Conservation (phyloP, 2,888 invertebrate genomes). For the Dryocosmus kuriphilus region DNA sequence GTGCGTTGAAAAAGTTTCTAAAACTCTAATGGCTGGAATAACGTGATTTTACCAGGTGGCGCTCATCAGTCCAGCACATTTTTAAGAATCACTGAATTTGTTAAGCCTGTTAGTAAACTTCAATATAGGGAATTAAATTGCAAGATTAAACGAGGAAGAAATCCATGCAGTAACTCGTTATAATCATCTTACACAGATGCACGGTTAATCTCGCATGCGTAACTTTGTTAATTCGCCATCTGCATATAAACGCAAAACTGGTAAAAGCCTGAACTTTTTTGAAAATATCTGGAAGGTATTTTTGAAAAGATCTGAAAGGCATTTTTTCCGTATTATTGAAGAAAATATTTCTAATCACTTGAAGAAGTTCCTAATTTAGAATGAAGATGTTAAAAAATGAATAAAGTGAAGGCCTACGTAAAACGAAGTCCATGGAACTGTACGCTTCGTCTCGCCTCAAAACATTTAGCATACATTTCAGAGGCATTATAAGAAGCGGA, state of each 20-base stretch:
- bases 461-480: slow-evolving; percentile 1
- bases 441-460: not conserved
- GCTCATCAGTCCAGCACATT: too few species aligned
- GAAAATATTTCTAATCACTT: not conserved
- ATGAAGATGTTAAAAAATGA: not conserved
- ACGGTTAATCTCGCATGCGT: not conserved
- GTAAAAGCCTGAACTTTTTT: too few species aligned
- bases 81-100: too few species aligned
- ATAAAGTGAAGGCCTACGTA: not conserved
- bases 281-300: too few species aligned
- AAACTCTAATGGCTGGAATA: too few species aligned
- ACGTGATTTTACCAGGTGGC: too few species aligned
- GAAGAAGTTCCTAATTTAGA: not conserved
- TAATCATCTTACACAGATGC: not conserved
- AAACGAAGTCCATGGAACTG: not conserved
- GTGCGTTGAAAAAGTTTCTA: too few species aligned
- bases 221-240: not conserved
- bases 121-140: too few species aligned
- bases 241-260: not conserved
- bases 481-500: not conserved
- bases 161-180: not conserved
- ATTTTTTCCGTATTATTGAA: not conserved
- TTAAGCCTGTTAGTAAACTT: too few species aligned
- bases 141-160: too few species aligned
- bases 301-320: too few species aligned